Base-by-base conservation (phyloP, 2,888 invertebrate species). In the Drosophila imparisetae region DNA sequence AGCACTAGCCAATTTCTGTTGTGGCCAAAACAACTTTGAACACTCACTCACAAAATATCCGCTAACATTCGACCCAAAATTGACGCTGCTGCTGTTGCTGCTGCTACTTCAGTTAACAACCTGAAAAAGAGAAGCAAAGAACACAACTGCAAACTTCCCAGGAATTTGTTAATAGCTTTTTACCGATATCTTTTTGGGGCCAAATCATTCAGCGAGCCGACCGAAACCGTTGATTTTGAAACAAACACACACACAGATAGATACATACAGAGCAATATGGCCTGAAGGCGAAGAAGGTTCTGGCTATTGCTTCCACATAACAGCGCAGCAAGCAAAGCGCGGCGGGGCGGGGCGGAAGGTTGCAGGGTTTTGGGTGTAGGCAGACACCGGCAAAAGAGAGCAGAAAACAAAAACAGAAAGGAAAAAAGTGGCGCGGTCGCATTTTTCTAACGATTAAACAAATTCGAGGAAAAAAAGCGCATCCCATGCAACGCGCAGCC, bases 381-480 rank as follows among this genome's bases (percentile, higher is more conserved):
- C 55, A 52, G 50, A 24, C n/a, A 29, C 42, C 50, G 45, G 49
- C 38, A 38, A 32, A 30, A 40, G n/a, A 32, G 18, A 36, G 15
- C 30, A 30, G 13, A 32, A 38, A 66, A 30, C 11, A 60, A 49
- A 61, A 7, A 27, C 1, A 29, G 24, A 21, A 42, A n/a, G 32
- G 21, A 15, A 40, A 40, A 65, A 84, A 78, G 78, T 75, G 75
- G 83, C 81, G 82, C 73, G 75, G 72, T 80, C 79, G 83, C 79
- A 89, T 91, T 90, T 90, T 90, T 91, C 91, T 92, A 92, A 87
- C 89, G 91, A 91, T 91, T 91, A 91, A 91, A 92, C 92, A 92
- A 93, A 92, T 93, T 93, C 93, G 91, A 87, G 90, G 93, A 93
- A 93, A 92, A 81, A 86, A 86, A 85, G 81, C 85, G 85, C 85